Evolutionary conservation across 2,113 vertebrate species (phyloP).

Genomic region (Austrofundulus limnaeus): DNA sequence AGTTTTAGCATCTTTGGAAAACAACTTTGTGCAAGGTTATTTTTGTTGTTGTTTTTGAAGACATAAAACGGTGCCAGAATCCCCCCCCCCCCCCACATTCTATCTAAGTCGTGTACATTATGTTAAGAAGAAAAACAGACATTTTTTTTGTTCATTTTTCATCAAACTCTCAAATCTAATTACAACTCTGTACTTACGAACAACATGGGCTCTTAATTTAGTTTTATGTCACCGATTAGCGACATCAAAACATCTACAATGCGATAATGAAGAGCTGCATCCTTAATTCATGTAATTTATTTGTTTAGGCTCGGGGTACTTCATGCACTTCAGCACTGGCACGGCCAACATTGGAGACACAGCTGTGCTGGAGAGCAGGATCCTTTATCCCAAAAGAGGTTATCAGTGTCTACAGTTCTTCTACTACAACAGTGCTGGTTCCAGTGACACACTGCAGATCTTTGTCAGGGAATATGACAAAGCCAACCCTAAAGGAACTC

Average conservation of each 20-base stretch:
- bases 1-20: too few relatives aligned
- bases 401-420: constrained; percentile 94
- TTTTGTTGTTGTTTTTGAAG: too few relatives aligned
- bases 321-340: constrained; percentile 87
- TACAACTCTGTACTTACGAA: not conserved
- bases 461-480: constrained; percentile 81
- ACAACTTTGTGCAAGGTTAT: too few relatives aligned
- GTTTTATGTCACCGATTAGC: not conserved
- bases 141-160: not conserved
- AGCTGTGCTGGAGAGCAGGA: constrained; percentile 84
- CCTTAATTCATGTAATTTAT: constrained; percentile 2
- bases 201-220: too few relatives aligned
- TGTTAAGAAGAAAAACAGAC: too few relatives aligned
- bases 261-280: not conserved
- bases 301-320: constrained; percentile 84
- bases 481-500: constrained; percentile 62
- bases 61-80: too few relatives aligned
- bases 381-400: constrained; percentile 85
- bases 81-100: too few relatives aligned
- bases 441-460: constrained; percentile 78
- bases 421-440: constrained; percentile 81
- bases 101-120: too few relatives aligned
- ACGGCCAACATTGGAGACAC: constrained; percentile 54
- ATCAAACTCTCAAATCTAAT: not conserved
- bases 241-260: not conserved